phyloP scores from a whole-genome alignment of 2,888 invertebrate genomes.

The Leucophenga maculata region DNA sequence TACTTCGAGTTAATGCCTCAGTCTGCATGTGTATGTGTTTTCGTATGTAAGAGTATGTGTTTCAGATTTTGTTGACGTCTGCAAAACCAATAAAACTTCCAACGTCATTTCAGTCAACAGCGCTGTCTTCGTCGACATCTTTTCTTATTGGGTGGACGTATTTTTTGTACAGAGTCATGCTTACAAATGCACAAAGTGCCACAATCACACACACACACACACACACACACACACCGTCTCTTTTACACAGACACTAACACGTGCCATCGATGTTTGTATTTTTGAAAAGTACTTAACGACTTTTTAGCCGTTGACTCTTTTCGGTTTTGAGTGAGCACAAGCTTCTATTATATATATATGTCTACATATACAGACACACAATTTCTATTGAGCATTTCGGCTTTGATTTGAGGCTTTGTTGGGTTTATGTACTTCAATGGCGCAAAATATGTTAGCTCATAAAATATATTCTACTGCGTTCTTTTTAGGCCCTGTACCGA shows the following conservation, averaged over 20 bases:
- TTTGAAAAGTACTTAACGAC: conserved; percentile 64
- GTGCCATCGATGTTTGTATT: conserved; percentile 49
- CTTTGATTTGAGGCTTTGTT: conserved; percentile 3
- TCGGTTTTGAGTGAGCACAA: too few relatives aligned
- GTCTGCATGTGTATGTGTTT: conserved; percentile 15
- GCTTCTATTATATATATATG: too few relatives aligned
- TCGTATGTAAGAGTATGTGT: conserved; percentile 41
- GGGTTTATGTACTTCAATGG: too few relatives aligned
- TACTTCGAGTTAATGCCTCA: too few relatives aligned
- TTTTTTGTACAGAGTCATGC: conserved; percentile 44
- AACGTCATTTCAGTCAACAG: conserved; percentile 54
- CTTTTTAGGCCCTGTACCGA: too few relatives aligned
- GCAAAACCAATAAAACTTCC: conserved; percentile 68
- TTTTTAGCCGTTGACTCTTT: conserved; percentile 39
- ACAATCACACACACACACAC: conserved; percentile 40
- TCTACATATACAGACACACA: too few relatives aligned
- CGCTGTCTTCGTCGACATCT: too few relatives aligned
- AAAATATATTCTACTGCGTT: too few relatives aligned
- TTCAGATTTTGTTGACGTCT: conserved; percentile 65
- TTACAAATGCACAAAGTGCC: conserved; percentile 56
- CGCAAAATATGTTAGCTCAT: too few relatives aligned
- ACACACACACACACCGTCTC: conserved; percentile 38
- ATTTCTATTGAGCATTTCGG: neutral
- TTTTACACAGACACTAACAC: conserved; percentile 37
- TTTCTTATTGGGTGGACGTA: too few relatives aligned